A percentile compares a stretch with the other conserved stretches of the same genome.
phyloP scores from a whole-genome alignment of 2,797 vertebrate genomes.

The Pithecia hirsuta region DNA sequence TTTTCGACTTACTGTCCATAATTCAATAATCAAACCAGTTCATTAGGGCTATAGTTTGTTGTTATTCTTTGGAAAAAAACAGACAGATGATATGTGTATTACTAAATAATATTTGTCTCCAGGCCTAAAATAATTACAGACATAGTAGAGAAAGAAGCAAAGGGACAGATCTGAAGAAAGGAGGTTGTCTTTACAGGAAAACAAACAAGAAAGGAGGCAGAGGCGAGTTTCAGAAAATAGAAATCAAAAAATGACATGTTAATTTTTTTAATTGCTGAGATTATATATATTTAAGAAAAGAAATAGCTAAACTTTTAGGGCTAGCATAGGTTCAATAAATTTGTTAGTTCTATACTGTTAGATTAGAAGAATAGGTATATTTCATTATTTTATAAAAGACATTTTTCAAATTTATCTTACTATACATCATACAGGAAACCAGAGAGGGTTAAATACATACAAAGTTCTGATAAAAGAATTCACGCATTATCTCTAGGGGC shows the following conservation, averaged over 20 bases:
- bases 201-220: neutral
- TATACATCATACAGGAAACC: neutral
- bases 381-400: neutral
- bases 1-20: conserved; percentile 29
- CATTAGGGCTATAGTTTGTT: neutral
- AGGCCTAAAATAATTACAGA: conserved; percentile 1
- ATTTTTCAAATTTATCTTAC: neutral
- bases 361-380: neutral
- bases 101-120: conserved; percentile 43
- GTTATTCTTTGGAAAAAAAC: neutral
- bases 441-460: neutral
- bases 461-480: neutral
- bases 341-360: neutral
- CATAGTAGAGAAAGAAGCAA: neutral
- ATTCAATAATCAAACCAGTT: conserved; percentile 42
- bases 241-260: neutral
- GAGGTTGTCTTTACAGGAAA: neutral
- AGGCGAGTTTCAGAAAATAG: neutral
- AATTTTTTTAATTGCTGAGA: neutral
- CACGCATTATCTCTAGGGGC: neutral
- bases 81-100: neutral
- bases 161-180: neutral
- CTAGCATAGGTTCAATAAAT: neutral
- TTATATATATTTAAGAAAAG: neutral
- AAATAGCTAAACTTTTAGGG: neutral